Conservation (phyloP, 2,888 invertebrate genomes). For the Pocota personata region DNA sequence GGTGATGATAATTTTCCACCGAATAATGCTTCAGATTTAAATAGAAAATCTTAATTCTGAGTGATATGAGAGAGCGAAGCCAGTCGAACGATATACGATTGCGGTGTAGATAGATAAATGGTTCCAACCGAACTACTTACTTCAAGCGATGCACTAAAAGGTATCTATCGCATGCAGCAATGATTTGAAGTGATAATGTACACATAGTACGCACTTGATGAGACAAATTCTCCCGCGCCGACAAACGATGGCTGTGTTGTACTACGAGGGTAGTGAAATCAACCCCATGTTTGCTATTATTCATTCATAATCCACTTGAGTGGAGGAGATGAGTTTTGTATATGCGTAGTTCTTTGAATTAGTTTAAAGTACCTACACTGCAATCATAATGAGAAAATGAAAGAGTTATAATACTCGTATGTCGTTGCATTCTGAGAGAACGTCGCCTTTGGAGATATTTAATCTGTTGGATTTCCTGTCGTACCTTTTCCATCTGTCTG, state of each 20-base stretch:
- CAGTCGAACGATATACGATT: slow-evolving; percentile 1
- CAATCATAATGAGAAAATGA: slow-evolving; percentile 29
- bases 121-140: slow-evolving; percentile 27
- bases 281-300: slow-evolving; percentile 34
- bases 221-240: slow-evolving; percentile 14
- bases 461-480: slow-evolving; percentile 63
- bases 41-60: slow-evolving; percentile 32
- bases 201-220: slow-evolving; percentile 54
- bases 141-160: slow-evolving; percentile 43
- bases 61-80: background rate
- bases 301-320: slow-evolving; percentile 59
- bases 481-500: slow-evolving; percentile 35
- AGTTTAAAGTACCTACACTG: background rate
- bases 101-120: slow-evolving; percentile 38
- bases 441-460: slow-evolving; percentile 20
- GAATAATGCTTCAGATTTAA: slow-evolving; percentile 36
- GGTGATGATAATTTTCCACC: slow-evolving; percentile 19
- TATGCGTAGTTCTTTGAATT: background rate
- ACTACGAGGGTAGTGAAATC: slow-evolving; percentile 39
- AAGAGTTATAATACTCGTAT: slow-evolving; percentile 5
- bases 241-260: background rate
- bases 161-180: slow-evolving; percentile 17
- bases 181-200: slow-evolving; percentile 64
- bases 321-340: slow-evolving; percentile 4
- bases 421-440: background rate